Evolutionary conservation across 53 echinoderm and acorn worm genomes (phyloP), one percentile per base, ranked within the genome.

Genomic region (Pentamera pediparva): DNA sequence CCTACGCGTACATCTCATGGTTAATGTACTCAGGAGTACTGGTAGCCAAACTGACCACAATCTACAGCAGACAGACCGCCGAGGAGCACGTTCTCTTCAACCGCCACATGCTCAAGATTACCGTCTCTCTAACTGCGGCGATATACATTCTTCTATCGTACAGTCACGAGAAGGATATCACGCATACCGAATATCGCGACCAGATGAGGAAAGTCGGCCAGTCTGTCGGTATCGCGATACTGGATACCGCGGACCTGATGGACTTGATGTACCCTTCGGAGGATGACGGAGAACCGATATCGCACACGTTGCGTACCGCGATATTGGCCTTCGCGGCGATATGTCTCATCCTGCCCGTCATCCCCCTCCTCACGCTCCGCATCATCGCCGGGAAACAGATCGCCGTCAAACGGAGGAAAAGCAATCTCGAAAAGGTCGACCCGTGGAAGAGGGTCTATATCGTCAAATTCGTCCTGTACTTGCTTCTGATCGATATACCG

Each of bases 1-100:
- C 87, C 0, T 87, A 84, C 56, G 92, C 92, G 26, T 92, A 92
- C 41, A 71, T 80, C 13, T 92, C 87, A 47, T 92, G 92, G 92
- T 70, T 92, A 21, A 56, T 92, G 63, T 92, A 92, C 50, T 74
- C 92, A 21, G 81, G 84, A 32, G 92, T 92, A 15, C 85, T 92
- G 32, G 70, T 92, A 3, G 87, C 87, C 6, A 92, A 92, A 74
- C 32, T 87, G 12, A 75, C 87, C 22, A 80, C 77, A 17, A 87
- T 92, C 56, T 84, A 86, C 21, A 86, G 75, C 35, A 77, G 82
- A 33, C 53, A 83, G 6, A 77, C 81, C 4, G 69, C 67, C 34
- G 48, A 77, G 15, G 69, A 73, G 41, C 69, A 77, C 24, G 80
- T 81, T 17, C 26, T 87, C 34, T 87, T 81, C 56, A 78, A 84